Conservation (phyloP, 1,140 invertebrate species). For the Spodoptera litura region DNA sequence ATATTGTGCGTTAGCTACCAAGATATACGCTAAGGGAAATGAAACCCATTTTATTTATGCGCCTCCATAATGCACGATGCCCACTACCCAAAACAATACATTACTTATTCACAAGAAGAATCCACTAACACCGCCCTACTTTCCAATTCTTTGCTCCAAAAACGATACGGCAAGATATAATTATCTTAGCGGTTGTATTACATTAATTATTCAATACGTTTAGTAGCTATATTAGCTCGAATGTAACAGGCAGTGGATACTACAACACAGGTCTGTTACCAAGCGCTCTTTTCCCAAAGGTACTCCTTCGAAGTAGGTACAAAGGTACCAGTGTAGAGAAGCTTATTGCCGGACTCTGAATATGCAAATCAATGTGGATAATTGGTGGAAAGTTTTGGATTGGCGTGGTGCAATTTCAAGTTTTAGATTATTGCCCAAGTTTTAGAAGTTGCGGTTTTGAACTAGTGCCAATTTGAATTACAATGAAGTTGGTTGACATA, state of each 20-base stretch:
- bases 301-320: slow-evolving; percentile 14
- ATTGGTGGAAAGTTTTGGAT: slow-evolving; percentile 45
- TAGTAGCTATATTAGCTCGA: slow-evolving; percentile 50
- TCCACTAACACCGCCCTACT: slow-evolving; percentile 39
- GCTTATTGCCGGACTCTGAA: slow-evolving; percentile 19
- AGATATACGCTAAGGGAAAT: slow-evolving; percentile 13
- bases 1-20: slow-evolving; percentile 4
- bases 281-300: slow-evolving; percentile 37
- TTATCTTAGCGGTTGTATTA: slow-evolving; percentile 52
- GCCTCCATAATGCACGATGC: slow-evolving; percentile 13
- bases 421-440: slow-evolving; percentile 47
- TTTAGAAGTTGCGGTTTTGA: slow-evolving; percentile 40
- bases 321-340: neutral
- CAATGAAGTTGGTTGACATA: slow-evolving; percentile 42
- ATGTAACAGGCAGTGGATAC: slow-evolving; percentile 61
- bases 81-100: slow-evolving; percentile 38
- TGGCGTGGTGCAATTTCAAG: slow-evolving; percentile 43
- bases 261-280: neutral
- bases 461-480: slow-evolving; percentile 44
- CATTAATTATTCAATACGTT: slow-evolving; percentile 69
- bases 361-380: slow-evolving; percentile 46
- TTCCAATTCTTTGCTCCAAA: slow-evolving; percentile 32
- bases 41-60: slow-evolving; percentile 35
- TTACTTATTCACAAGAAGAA: slow-evolving; percentile 45
- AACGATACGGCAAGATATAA: slow-evolving; percentile 52